Evolutionary conservation across 2,113 vertebrate genomes (phyloP).

Genomic region (Lasiurus borealis): DNA sequence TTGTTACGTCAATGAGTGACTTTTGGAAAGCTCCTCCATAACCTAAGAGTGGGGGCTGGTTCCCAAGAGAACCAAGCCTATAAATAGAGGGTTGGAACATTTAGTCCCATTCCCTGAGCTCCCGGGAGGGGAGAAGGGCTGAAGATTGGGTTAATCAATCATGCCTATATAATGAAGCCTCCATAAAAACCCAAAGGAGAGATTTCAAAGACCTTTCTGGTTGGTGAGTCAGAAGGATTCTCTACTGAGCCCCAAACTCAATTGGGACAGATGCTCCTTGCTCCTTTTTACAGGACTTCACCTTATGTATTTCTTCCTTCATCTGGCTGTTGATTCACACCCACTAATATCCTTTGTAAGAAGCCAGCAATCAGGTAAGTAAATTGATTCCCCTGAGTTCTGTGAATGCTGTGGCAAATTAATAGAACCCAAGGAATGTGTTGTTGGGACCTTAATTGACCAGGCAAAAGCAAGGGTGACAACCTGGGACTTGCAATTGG

Average conservation of each 20-base stretch:
- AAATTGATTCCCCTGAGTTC: neutral
- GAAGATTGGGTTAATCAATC: neutral
- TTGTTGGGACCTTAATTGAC: neutral
- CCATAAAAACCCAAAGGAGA: neutral
- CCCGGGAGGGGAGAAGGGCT: neutral
- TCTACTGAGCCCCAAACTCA: neutral
- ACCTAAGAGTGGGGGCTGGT: no score
- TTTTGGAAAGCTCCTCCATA: no score
- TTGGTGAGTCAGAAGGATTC: neutral
- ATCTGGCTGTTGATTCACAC: neutral
- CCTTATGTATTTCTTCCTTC: neutral
- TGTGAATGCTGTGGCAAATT: neutral
- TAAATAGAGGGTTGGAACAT: neutral
- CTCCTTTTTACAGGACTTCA: neutral
- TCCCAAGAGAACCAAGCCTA: neutral
- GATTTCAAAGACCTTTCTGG: neutral
- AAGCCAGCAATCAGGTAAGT: neutral
- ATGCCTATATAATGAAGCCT: neutral
- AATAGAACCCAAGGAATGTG: neutral
- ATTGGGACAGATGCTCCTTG: neutral
- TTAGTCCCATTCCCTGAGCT: neutral
- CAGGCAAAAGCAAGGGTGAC: neutral
- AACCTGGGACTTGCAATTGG: neutral
- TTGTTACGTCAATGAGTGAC: no score
- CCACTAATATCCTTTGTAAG: conserved; percentile 4